Evolutionary conservation across 2,113 vertebrate species (phyloP), one percentile per base, ranked within the genome.

Genomic region (Herpetotheres cachinnans): DNA sequence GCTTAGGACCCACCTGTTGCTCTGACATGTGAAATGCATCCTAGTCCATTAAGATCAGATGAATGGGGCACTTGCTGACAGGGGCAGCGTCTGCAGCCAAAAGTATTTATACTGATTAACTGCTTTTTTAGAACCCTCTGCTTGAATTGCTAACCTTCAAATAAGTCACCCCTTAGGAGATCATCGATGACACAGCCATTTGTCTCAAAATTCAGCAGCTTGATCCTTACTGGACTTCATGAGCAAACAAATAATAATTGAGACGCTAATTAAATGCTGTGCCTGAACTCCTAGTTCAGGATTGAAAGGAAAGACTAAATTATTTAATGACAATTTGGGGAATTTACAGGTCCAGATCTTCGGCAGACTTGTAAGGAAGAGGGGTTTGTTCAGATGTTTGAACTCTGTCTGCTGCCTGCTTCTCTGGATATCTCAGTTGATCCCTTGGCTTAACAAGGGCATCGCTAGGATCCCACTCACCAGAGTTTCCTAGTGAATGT

Each of bases 211-310:
- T 95, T 96, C 95, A 96, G 82, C 86, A 7, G 10, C 81, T 95
- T 97, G 95, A 97, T 97, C 94, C 95, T 97, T 93, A 97, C 91
- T 97, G 97, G 97, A 97, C 73, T 97, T 92, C 94, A 98, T 97
- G 89, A 95, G 83, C 86, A 97, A 98, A 98, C 62, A 97, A 97
- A 97, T 96, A 40, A 94, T 98, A 97, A 97, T 97, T 97, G 95
- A 97, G 86, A 92, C 58, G 70, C 65, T 97, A 97, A 97, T 98
- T 97, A 97, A 97, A 97, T 96, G 79, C 71, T 80, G 21, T 84
- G 69, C 50, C 89, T 96, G 62, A 85, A 76, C 83, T 94, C 46
- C 54, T 42, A 52, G 58, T 89, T 95, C 82, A 92, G 94, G 72
- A 93, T 72, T 96, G 80, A 90, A 96, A 87, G 77, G 54, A 66